Base-by-base conservation (phyloP, 1,140 invertebrate species). In the Trypoxylus dichotomus region DNA sequence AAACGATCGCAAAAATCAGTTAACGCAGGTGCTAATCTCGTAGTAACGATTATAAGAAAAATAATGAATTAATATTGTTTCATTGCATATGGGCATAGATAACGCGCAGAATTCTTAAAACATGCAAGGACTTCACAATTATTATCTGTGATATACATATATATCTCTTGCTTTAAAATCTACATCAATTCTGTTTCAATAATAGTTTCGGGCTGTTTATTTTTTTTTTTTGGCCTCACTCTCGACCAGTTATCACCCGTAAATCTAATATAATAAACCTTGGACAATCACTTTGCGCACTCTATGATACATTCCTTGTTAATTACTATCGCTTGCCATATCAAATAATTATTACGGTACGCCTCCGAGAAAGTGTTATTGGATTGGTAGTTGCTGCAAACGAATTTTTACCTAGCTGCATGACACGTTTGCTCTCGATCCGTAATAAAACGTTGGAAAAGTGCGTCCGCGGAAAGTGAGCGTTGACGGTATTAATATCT, bases 201-300 rank as follows among this genome's bases (percentile, higher is more conserved):
- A 27, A 68, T 13, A 10, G 60, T 68, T 68, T 68, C 60, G 60
- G 60, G 10, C 27, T 2, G 15, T 27, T 68, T 68, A 27, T 63
- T 63, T 24, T 68, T 27, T 68, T 68, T 68, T 63, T 63, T 24
- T 68, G 25, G 5, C 21, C 15, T 15, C 21, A 68, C 11, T 27
- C 11, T 68, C 27, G 27, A 15, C 13, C 27, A 68, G 3, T 68
- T 68, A 68, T 68, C 60, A 68, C 11, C 11, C 27, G 60, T 68
- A 25, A 27, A 27, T 27, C 60, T 29, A 24, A 68, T 60, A 60
- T 27, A 68, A 68, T 68, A 68, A 68, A 68, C 60, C 60, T 68
- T 68, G 60, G 60, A 68, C 60, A 68, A 68, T 68, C 60, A 27
- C 60, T 68, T 68, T 68, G 60, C 60, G 60, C 10, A 27, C 24